Evolutionary conservation across 2,797 vertebrate genomes (phyloP), one percentile per base, ranked within the genome.

Genomic region (Xiphorhynchus erythropygius): DNA sequence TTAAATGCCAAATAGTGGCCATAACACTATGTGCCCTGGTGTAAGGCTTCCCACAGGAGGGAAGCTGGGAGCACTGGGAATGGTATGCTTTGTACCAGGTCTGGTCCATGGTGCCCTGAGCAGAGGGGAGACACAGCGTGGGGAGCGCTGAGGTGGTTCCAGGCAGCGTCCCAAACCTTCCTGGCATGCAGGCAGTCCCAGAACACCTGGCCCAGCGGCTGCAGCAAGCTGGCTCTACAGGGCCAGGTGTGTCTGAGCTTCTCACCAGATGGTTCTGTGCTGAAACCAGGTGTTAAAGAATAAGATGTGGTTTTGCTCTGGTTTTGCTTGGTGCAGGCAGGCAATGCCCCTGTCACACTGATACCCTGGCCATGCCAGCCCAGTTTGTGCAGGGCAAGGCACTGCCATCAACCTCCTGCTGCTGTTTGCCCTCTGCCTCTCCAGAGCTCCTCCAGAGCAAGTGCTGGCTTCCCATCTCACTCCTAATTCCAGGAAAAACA

Each of bases 401-500:
- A 46, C 74, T 89, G 89, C 84, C 65, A 68, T 81, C 14, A 6
- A 15, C 75, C 55, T 78, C 89, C 86, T 7, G 3, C 95, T 90
- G 80, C 18, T 15, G 18, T 60, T 25, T 85, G 68, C 73, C 75
- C 81, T 89, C 71, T 91, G 83, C 84, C 37, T 94, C 80, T 65
- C 53, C 70, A 80, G n/a, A 78, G 32, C 67, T 95, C 50, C 92
- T 94, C n/a, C 59, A 35, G 76, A 88, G 39, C n/a, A 16, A 95
- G 35, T 35, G 42, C 44, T 96, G 93, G 89, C 97, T 96, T 89
- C 80, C 71, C 55, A 7, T 65, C 87, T 86, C 50, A 39, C 79
- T 91, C 74, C 87, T 84, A 78, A 90, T 96, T 96, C 91, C 93
- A 94, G 95, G 93, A 97, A 96, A 95, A 86, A 90, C 94, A 84